Conservation (phyloP, 2,888 invertebrate genomes). For the Cephus spinipes region DNA sequence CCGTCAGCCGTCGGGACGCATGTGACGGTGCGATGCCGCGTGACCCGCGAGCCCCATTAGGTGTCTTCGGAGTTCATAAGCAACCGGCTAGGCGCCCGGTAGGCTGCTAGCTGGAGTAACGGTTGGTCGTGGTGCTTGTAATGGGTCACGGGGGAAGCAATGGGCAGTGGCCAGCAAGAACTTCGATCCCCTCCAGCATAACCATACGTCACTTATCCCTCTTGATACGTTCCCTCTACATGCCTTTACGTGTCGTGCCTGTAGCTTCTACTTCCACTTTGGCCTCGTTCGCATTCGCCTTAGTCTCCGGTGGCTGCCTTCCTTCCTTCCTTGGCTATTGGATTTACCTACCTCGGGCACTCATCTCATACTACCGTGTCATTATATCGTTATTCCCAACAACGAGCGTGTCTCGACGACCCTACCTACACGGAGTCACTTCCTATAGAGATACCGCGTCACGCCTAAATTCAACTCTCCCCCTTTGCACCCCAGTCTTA, state of each 20-base stretch:
- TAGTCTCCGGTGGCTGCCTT: too few relatives aligned
- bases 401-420: constrained; percentile 62
- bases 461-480: not conserved
- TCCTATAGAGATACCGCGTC: constrained; percentile 3
- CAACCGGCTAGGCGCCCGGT: not conserved
- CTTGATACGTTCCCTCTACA: constrained; percentile 12
- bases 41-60: constrained; percentile 40
- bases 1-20: not conserved
- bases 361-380: constrained; percentile 60
- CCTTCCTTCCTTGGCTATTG: constrained; percentile 29
- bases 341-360: constrained; percentile 62
- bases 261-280: constrained; percentile 5
- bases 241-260: constrained; percentile 20
- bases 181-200: not conserved
- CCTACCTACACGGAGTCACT: constrained; percentile 29
- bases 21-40: not conserved
- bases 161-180: constrained; percentile 23
- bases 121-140: not conserved
- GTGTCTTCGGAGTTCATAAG: constrained; percentile 51
- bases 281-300: constrained; percentile 8
- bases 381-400: constrained; percentile 66
- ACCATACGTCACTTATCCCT: not conserved
- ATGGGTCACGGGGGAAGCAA: not conserved
- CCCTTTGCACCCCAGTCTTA: not conserved
- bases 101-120: not conserved